Conservation (phyloP, 2,113 vertebrate genomes). For the Crotalus tigris region DNA sequence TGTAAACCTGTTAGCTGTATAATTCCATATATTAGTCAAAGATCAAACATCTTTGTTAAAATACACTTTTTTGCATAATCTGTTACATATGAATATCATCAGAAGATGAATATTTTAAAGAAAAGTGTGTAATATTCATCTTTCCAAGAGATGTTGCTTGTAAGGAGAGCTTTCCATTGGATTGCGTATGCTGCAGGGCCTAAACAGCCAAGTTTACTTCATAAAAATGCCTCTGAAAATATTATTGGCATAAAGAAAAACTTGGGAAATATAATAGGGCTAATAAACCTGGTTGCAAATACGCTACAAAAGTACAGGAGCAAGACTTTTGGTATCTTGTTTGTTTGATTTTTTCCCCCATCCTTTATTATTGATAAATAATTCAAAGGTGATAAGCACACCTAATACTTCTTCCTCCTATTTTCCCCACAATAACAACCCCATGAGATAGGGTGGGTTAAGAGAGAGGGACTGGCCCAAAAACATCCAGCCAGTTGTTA, state of each 20-base stretch:
- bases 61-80: background rate
- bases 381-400: background rate
- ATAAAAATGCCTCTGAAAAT: background rate
- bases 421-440: background rate
- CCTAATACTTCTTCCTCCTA: background rate
- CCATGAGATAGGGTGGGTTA: background rate
- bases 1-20: background rate
- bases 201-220: background rate
- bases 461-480: background rate
- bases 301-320: background rate
- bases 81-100: background rate
- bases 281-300: background rate
- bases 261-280: background rate
- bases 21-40: background rate
- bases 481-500: background rate
- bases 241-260: background rate
- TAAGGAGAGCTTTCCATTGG: background rate
- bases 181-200: background rate
- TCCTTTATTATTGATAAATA: background rate
- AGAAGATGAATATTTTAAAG: background rate
- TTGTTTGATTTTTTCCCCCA: background rate
- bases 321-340: background rate
- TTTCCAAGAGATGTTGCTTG: background rate
- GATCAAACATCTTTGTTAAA: background rate
- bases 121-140: background rate